Evolutionary conservation across 2,888 invertebrate genomes (phyloP), one percentile per base, ranked within the genome.

Genomic region (Plebejus melissa): DNA sequence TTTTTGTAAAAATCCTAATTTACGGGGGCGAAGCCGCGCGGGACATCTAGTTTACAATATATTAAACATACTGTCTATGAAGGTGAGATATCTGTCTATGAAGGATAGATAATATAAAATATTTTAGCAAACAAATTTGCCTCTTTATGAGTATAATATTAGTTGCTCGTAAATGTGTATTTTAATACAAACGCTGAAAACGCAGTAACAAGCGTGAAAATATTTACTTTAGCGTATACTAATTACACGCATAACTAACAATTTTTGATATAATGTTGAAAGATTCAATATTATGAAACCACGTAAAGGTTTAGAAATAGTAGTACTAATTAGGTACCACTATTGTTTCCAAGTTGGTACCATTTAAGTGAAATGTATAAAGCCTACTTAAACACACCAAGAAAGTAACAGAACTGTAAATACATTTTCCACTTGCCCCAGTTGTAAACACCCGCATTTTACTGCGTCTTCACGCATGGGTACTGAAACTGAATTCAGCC

Each of bases 391-490:
- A 60, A n/a, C 22, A n/a, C 60, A 60, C 60, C 11, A 60, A 60
- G 60, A 32, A 65, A 65, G 4, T 65, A 54, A 28, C 50, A 72
- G 54, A 72, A 72, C 54, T 72, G 11, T 6, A 72, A 22, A 70
- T 41, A 41, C 28, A 41, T 70, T 41, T 70, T 54, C 72, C 13
- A 54, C 72, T 50, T 13, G 72, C 50, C 50, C 28, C 28, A 72
- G 72, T 72, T 72, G 72, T 72, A 72, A 46, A 50, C 28, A 50
- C 11, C 16, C 72, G 54, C 72, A 72, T 50, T 28, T 50, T 72
- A 50, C 50, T 72, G 32, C 72, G 32, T 72, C 46, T 50, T 72
- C 72, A 54, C 50, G 72, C 72, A 72, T 54, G 72, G 50, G 28
- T 50, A 72, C 72, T 32, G 32, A 72, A 13, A 46, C n/a, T 71